Conservation (phyloP, 2,888 invertebrate species). For the Hetaerina titia region DNA sequence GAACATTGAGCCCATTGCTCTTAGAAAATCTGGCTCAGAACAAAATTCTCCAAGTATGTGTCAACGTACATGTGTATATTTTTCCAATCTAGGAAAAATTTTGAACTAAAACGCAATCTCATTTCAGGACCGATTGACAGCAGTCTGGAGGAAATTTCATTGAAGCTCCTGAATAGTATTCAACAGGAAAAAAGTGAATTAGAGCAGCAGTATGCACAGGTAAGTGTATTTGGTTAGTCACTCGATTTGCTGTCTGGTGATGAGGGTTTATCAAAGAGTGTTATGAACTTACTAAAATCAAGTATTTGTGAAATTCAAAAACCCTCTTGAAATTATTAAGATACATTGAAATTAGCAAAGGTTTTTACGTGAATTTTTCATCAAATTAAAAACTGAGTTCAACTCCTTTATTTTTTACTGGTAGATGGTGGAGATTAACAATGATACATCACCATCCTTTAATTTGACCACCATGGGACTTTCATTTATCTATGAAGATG, state of each 20-base stretch:
- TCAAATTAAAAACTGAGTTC: too few species aligned
- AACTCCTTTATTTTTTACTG: slow-evolving; percentile 57
- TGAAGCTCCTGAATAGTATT: slow-evolving; percentile 85
- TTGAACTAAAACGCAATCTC: background rate
- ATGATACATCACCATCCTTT: slow-evolving; percentile 77
- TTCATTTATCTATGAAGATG: slow-evolving; percentile 70
- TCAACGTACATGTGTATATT: background rate
- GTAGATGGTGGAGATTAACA: slow-evolving; percentile 84
- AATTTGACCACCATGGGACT: slow-evolving; percentile 70
- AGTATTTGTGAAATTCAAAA: too few species aligned
- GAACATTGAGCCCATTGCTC: slow-evolving; percentile 31
- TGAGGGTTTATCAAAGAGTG: too few species aligned
- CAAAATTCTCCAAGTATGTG: background rate
- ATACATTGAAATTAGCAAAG: too few species aligned
- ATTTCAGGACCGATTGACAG: slow-evolving; percentile 13
- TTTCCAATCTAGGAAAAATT: background rate
- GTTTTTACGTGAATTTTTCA: too few species aligned
- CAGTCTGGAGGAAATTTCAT: slow-evolving; percentile 87
- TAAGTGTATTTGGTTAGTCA: slow-evolving; percentile 58
- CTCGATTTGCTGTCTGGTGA: too few species aligned
- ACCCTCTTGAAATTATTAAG: too few species aligned
- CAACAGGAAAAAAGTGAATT: slow-evolving; percentile 85
- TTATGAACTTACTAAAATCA: too few species aligned
- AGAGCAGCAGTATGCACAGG: slow-evolving; percentile 82
- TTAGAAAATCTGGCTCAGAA: background rate